Evolutionary conservation across 2,113 vertebrate genomes (phyloP), one percentile per base, ranked within the genome.

Genomic region (Lepidothrix coronata): DNA sequence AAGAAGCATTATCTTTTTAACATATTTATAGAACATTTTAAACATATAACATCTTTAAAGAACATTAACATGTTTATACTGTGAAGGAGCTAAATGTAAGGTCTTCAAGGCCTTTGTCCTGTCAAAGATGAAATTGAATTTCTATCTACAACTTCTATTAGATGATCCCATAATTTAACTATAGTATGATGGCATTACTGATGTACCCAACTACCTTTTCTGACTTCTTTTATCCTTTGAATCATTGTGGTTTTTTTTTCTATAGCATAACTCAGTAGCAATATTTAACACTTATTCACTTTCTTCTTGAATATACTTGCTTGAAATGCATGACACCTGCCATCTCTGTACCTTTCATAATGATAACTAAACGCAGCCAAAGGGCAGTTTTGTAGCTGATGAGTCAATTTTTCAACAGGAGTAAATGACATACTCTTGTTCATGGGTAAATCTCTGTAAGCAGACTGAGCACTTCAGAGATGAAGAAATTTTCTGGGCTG

Each of bases 381-480:
- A 89, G 75, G 82, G 81, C 73, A 90, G 63, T 80, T 92, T 67
- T 90, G 82, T 70, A 73, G 24, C 35, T 88, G 85, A 80, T 91
- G 87, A 94, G 79, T 86, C 85, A 91, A 59, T 80, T 88, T 93
- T 58, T 85, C 67, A 89, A 23, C 65, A 95, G 54, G 23, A 83
- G 12, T 85, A 85, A 82, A 73, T 68, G 49, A 83, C 46, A 76
- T 7, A 11, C n/a, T 67, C 25, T n/a, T 79, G 37, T 41, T 77
- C 43, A 6, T 43, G 59, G 89, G 65, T 43, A 74, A 67, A 46
- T n/a, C 74, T 84, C 67, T 78, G 21, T 89, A 87, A 89, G 71
- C 15, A 88, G 61, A 91, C 46, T 2, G 20, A 95, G 12, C 35
- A 41, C 66, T 85, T 94, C 77, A 89, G 70, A 89, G 28, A 43